phyloP scores from a whole-genome alignment of 1,140 invertebrate genomes.

The Zaprionus camerounensis region DNA sequence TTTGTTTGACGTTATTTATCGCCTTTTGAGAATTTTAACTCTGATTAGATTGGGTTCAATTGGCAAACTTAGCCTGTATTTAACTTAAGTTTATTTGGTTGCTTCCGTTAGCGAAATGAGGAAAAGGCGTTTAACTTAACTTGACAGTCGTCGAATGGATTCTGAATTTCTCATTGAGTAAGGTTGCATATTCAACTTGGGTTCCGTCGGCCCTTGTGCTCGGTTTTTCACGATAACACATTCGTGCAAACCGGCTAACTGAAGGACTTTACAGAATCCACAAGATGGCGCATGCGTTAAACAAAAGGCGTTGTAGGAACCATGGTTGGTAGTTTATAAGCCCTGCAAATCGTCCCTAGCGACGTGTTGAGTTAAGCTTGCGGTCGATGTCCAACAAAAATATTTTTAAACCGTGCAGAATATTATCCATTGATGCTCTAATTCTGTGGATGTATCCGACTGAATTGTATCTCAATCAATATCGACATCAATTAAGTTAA shows the following conservation, averaged over 20 bases:
- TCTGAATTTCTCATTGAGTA: slow-evolving; percentile 82
- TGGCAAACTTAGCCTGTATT: slow-evolving; percentile 26
- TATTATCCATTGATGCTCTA: background rate
- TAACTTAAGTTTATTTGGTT: slow-evolving; percentile 49
- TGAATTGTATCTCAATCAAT: background rate
- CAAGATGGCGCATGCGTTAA: slow-evolving; percentile 68
- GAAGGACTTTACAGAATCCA: slow-evolving; percentile 64
- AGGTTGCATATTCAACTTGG: slow-evolving; percentile 61
- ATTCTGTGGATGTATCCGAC: background rate
- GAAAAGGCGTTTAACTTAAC: slow-evolving; percentile 78
- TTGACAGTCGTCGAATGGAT: slow-evolving; percentile 80
- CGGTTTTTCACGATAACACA: slow-evolving; percentile 36
- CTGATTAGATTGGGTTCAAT: background rate
- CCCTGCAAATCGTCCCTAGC: slow-evolving; percentile 46
- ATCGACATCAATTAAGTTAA: background rate
- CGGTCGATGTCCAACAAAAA: background rate
- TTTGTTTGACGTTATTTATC: slow-evolving; percentile 24
- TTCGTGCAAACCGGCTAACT: slow-evolving; percentile 54
- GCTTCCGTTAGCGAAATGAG: slow-evolving; percentile 70
- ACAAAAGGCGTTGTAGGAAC: slow-evolving; percentile 45
- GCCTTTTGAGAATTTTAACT: slow-evolving; percentile 6
- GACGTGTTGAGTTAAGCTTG: background rate
- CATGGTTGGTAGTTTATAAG: slow-evolving; percentile 42
- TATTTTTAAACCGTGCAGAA: background rate
- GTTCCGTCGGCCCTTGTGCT: slow-evolving; percentile 27